Base-by-base conservation (phyloP, 2,113 vertebrate species). In the Macquaria ambigua region DNA sequence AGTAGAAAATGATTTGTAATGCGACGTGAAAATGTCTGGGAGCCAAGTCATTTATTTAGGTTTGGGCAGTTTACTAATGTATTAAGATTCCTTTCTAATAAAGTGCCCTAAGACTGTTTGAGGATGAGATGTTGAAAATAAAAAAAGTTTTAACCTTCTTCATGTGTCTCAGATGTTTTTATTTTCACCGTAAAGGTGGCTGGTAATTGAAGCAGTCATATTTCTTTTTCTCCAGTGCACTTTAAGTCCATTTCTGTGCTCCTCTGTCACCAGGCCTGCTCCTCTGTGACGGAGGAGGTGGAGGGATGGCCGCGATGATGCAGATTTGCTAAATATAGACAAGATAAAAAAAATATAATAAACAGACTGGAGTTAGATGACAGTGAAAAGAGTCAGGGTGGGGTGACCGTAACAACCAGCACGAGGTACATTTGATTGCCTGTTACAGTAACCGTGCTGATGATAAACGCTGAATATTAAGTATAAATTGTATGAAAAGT, bases 281-380 rank as follows among this genome's bases (percentile, higher is more conserved):
- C 86, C 46, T 87, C 87, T 55, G 61, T 79, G 62, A 69, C 0
- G 50, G 64, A 78, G 37, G 74, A 77, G 28, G n/a, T 34, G 41
- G 70, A 77, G 2, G 81, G 82, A 66, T 89, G 90, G 12, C 43
- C 20, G 2, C 89, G 91, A 79, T 94, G 94, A 84, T 95, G 93
- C 70, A 94, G 86, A 74, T 91, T 85, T 56, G 74, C 94, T 95
- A 34, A 31, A 72, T 37, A 70, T 9, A 25, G 23, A 75, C 10
- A 41, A 23, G 31, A 66, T 37, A 4, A 16, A 74, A 59, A 81
- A 66, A 5, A 37, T 21, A 23, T 9, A 55, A 15, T 53, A 16
- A 70, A 46, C 6, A 77, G 7, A 12, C 8, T 23, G 46, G 46
- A 18, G 37, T 58, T 66, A 58, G 20, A 77, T 74, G 6, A 77